phyloP scores from a whole-genome alignment of 2,797 vertebrate genomes.

The Peromyscus attwateri region DNA sequence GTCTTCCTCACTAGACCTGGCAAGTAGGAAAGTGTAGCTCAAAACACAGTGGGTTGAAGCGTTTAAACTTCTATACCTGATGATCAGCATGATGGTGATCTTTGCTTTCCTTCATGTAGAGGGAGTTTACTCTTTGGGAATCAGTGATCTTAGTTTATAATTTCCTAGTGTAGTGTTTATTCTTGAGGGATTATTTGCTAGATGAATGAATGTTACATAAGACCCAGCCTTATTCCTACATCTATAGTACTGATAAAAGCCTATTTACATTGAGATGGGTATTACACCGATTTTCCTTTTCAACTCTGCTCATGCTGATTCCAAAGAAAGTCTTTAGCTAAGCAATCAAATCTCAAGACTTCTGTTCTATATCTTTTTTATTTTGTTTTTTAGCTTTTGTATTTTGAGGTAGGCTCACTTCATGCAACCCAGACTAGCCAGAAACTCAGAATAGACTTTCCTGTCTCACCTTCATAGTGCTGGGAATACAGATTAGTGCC shows the following conservation, averaged over 20 bases:
- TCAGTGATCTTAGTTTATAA: not conserved
- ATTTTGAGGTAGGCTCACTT: not conserved
- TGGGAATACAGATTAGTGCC: not conserved
- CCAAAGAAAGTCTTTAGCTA: not conserved
- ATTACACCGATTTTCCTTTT: constrained; percentile 32
- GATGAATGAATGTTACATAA: not conserved
- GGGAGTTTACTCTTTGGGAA: not conserved
- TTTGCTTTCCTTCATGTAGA: not conserved
- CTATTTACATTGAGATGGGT: not conserved
- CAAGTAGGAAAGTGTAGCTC: not conserved
- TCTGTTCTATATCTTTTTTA: too few relatives aligned
- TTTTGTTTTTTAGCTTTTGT: not conserved
- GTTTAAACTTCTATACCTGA: not conserved
- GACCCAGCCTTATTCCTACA: not conserved
- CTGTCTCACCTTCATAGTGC: not conserved
- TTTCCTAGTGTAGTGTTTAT: not conserved
- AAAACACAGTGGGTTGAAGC: not conserved
- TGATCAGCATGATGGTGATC: not conserved
- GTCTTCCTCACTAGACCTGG: not conserved
- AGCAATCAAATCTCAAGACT: not conserved
- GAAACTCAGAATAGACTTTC: not conserved
- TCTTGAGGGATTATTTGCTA: constrained; percentile 46
- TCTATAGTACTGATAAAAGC: not conserved
- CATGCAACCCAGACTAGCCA: not conserved
- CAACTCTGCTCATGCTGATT: not conserved